A percentile compares a stretch with the other conserved stretches of the same genome.
Conservation (phyloP, 2,113 vertebrate genomes). For the Leucosticte australis region DNA sequence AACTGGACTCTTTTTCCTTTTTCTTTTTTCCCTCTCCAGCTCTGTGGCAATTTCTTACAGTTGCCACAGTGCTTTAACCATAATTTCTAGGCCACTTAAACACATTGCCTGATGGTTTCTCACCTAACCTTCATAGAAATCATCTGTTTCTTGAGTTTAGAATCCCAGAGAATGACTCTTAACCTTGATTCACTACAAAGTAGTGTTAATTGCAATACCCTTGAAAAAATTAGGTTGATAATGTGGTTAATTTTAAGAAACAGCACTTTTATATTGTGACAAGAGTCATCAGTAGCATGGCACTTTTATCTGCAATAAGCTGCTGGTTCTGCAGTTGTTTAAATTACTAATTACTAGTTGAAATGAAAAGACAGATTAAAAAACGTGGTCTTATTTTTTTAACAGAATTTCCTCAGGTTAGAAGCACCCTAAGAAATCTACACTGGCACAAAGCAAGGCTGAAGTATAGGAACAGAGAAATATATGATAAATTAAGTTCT, state of each 20-base stretch:
- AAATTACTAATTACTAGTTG: not conserved
- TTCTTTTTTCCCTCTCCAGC: not conserved
- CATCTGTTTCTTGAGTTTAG: not conserved
- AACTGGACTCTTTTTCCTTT: too few species aligned
- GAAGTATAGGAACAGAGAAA: not conserved
- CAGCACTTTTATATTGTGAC: not conserved
- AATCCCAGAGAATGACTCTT: not conserved
- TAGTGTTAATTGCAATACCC: not conserved
- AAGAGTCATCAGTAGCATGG: not conserved
- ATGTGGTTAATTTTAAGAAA: not conserved
- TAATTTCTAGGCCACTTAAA: not conserved
- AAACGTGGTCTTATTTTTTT: not conserved
- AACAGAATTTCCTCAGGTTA: not conserved
- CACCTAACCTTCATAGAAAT: not conserved
- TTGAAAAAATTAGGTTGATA: not conserved
- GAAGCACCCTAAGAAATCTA: not conserved
- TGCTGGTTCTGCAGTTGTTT: not conserved
- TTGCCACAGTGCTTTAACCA: not conserved
- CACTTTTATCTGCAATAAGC: not conserved
- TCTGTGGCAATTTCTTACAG: not conserved
- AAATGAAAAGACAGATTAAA: not conserved
- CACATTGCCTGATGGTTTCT: not conserved
- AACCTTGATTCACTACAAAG: not conserved
- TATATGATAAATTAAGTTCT: not conserved
- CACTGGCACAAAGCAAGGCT: not conserved